phyloP scores from a whole-genome alignment of 2,113 vertebrate genomes.

The Agapornis roseicollis region DNA sequence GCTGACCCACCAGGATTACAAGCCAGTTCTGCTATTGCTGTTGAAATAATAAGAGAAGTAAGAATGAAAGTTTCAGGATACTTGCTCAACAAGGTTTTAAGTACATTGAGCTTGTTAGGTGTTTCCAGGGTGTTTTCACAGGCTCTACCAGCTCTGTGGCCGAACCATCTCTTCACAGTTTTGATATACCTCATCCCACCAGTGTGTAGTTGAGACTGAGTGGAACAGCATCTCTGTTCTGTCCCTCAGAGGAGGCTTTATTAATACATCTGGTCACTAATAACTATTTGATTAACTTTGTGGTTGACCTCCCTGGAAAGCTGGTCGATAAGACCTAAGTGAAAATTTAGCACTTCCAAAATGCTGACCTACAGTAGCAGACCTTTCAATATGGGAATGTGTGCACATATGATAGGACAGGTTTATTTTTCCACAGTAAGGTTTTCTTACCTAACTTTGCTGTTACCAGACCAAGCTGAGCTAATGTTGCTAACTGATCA shows the following conservation, averaged over 20 bases:
- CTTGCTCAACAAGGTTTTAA: neutral
- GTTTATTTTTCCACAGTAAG: neutral
- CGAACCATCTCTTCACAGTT: neutral
- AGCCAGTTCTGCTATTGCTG: neutral
- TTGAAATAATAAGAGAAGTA: rapidly evolving
- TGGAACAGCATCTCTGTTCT: neutral
- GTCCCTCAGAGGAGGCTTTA: neutral
- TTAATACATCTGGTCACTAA: neutral
- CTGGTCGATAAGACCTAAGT: neutral
- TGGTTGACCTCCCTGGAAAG: neutral
- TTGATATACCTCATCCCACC: rapidly evolving
- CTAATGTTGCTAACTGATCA: neutral
- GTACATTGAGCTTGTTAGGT: neutral
- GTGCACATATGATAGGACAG: neutral
- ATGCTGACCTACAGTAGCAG: neutral
- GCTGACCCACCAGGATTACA: neutral
- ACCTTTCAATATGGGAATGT: neutral
- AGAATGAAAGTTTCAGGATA: neutral
- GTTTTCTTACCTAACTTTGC: neutral
- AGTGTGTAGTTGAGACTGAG: neutral
- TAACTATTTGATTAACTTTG: neutral
- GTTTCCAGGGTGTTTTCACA: neutral
- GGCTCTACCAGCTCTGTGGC: neutral
- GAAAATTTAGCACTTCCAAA: neutral
- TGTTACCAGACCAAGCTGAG: neutral